Conservation (phyloP, 2,797 vertebrate species). For the Chrysocyon brachyurus region DNA sequence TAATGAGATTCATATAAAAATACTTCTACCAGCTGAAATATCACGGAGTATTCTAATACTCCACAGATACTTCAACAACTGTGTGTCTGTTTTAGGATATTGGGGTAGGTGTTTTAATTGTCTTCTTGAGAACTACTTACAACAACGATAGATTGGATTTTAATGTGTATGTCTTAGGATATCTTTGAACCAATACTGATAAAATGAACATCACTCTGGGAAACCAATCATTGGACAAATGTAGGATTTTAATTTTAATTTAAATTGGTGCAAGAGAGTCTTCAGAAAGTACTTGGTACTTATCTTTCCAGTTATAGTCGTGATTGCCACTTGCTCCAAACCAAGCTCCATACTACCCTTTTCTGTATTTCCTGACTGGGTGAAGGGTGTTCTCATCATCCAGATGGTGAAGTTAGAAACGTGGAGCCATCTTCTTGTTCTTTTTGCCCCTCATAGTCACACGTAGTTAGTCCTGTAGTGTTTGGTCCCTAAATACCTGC, state of each 20-base stretch:
- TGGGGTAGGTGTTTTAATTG: slow-evolving; percentile 53
- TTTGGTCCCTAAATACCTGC: neutral
- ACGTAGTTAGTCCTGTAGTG: neutral
- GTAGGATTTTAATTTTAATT: neutral
- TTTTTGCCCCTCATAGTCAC: neutral
- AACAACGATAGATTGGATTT: slow-evolving; percentile 12
- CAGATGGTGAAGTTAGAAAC: neutral
- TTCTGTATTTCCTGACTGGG: neutral
- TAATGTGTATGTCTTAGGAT: slow-evolving; percentile 21
- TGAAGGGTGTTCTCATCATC: neutral
- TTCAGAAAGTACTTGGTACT: neutral
- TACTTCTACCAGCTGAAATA: slow-evolving; percentile 85
- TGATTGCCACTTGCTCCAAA: neutral
- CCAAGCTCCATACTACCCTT: neutral
- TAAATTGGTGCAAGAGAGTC: neutral
- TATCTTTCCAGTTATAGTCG: neutral
- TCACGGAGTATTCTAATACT: slow-evolving; percentile 73
- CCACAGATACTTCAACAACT: slow-evolving; percentile 56
- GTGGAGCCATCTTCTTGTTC: neutral
- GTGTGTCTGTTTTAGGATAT: slow-evolving; percentile 70
- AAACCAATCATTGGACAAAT: neutral
- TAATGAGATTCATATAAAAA: slow-evolving; percentile 85
- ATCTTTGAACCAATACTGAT: slow-evolving; percentile 21
- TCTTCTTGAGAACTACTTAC: slow-evolving; percentile 36
- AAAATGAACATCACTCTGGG: slow-evolving; percentile 6